Conservation (phyloP, 2,113 vertebrate genomes). For the Osmerus mordax region DNA sequence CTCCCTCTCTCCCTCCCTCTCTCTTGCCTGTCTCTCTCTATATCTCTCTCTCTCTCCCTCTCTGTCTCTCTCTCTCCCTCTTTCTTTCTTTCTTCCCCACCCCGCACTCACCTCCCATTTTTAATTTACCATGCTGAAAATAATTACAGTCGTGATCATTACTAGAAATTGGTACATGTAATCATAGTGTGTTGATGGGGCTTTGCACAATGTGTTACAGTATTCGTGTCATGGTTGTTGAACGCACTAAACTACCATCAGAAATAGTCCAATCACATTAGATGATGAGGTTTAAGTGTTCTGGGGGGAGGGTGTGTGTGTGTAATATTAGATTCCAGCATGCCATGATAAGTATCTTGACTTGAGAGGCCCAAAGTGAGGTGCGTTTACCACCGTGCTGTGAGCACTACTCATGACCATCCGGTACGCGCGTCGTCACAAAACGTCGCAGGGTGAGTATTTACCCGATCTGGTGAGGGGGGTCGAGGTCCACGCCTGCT, state of each 20-base stretch:
- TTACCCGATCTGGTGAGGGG: too few relatives aligned
- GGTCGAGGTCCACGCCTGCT: too few relatives aligned
- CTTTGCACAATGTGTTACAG: conserved; percentile 15
- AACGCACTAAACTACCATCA: conserved; percentile 12
- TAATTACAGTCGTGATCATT: conserved; percentile 46
- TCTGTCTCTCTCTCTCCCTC: conserved; percentile 3
- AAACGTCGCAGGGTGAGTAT: too few relatives aligned
- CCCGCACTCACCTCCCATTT: conserved; percentile 34
- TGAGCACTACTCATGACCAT: too few relatives aligned
- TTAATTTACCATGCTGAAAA: conserved; percentile 51
- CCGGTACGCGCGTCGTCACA: too few relatives aligned
- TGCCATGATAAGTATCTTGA: background rate
- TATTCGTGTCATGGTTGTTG: conserved; percentile 21
- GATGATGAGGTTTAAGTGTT: conserved; percentile 32
- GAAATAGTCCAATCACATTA: conserved; percentile 42
- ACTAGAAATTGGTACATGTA: conserved; percentile 34
- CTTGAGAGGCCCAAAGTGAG: too few relatives aligned
- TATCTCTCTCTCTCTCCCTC: too few relatives aligned
- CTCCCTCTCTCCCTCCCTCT: too few relatives aligned
- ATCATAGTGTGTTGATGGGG: conserved; percentile 13
- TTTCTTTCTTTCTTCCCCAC: conserved; percentile 24
- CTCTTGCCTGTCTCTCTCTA: too few relatives aligned
- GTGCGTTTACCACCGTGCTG: too few relatives aligned
- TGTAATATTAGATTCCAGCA: background rate
- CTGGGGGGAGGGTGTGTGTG: conserved; percentile 14